These are phyloP conservation scores for cattle (Bos taurus) DNA, from an alignment of 2,113 vertebrate species.

Conservation along the genomic window DNA sequence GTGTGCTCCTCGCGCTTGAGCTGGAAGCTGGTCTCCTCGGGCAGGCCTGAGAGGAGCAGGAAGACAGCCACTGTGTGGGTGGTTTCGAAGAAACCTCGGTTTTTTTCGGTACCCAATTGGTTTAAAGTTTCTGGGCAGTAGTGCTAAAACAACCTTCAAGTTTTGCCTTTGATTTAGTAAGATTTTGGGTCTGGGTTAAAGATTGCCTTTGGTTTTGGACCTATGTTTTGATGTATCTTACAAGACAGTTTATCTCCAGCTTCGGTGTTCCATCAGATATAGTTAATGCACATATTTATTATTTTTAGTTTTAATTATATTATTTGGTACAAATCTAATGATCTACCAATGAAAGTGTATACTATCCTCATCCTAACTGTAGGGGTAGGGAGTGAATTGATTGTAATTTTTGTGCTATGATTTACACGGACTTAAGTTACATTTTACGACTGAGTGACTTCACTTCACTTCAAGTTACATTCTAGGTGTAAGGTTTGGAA, in stretches of 20 bases:
- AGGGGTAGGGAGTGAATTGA: neutral
- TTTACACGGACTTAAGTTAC: neutral
- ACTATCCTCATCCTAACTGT: neutral
- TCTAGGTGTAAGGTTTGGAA: slow-evolving; percentile 15
- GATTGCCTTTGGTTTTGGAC: neutral
- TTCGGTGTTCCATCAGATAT: neutral
- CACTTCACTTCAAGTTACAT: neutral
- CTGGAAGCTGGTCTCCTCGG: slow-evolving; percentile 8
- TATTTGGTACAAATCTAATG: neutral
- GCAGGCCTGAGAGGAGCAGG: neutral
- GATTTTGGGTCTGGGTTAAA: neutral
- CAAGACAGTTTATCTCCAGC: neutral
- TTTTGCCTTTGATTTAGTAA: neutral
- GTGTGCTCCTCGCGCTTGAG: neutral
- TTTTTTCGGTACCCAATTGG: slow-evolving; percentile 9
- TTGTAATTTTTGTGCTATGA: neutral
- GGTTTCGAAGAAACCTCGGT: slow-evolving; percentile 22
- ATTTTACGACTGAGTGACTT: too few relatives aligned
- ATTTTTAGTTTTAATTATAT: slow-evolving; percentile 3
- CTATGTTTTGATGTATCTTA: neutral
- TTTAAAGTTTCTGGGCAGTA: neutral
- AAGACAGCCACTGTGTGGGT: slow-evolving; percentile 45
- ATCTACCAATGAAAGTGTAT: neutral
- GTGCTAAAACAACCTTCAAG: neutral
- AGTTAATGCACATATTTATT: neutral